Percentiles rank a stretch among this genome's conserved stretches.
Conservation (phyloP, 1,140 invertebrate species). For the Bathynomus jamesi region DNA sequence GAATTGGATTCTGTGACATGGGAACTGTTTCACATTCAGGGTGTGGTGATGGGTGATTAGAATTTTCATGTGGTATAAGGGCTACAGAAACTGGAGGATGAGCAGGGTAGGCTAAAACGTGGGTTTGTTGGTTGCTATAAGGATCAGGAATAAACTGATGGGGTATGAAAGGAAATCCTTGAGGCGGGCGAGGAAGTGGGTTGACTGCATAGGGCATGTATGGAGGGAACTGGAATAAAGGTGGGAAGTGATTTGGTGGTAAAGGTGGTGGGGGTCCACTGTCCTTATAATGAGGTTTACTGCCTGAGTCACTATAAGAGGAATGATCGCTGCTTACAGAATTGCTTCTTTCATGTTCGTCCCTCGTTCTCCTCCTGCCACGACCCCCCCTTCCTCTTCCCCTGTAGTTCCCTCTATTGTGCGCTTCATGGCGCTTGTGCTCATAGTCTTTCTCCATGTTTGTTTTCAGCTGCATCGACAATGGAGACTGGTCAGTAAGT, state of each 20-base stretch:
- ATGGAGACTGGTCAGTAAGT: neutral
- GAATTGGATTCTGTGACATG: neutral
- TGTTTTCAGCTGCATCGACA: neutral
- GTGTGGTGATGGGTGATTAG: neutral
- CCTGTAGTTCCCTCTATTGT: neutral
- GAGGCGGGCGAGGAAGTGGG: neutral
- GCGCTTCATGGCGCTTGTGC: neutral
- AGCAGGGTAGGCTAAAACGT: neutral
- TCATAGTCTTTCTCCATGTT: neutral
- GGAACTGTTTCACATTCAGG: no score
- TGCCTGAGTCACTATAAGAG: neutral
- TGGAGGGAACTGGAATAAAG: neutral
- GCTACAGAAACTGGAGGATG: neutral
- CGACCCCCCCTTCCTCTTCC: neutral
- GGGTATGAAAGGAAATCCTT: neutral
- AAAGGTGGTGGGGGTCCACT: neutral
- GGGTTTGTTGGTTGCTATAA: neutral
- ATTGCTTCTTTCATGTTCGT: neutral
- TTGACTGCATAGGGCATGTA: neutral
- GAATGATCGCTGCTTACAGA: neutral
- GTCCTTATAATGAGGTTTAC: neutral
- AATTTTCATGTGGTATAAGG: neutral
- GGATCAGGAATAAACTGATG: neutral
- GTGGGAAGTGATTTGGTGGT: neutral
- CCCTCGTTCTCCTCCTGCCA: neutral